These are phyloP conservation scores for Drosophila anomelani DNA, from an alignment of 2,888 invertebrate species.

Conservation along the genomic window DNA sequence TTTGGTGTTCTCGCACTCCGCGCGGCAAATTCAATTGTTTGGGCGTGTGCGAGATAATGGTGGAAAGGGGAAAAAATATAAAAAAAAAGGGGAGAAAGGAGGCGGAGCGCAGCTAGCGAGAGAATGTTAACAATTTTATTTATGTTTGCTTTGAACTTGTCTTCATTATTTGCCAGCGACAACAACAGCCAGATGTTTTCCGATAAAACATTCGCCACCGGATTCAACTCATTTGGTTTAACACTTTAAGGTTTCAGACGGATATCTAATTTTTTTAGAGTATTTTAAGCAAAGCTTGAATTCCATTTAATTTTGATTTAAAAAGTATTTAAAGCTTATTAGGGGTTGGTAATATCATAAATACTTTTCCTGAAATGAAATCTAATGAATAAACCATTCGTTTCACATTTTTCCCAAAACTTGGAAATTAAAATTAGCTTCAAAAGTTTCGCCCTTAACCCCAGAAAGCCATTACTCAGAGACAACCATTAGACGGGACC, in stretches of 20 bases:
- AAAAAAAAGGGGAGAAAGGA: conserved; percentile 6
- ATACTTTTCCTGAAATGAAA: not conserved
- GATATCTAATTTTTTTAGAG: too few species aligned
- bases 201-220: conserved; percentile 7
- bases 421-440: conserved; percentile 61
- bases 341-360: not conserved
- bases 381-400: conserved; percentile 5
- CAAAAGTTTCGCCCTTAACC: conserved; percentile 43
- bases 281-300: too few species aligned
- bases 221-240: conserved; percentile 11
- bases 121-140: conserved; percentile 80
- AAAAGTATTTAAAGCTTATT: not conserved
- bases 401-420: not conserved
- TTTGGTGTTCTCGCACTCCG: conserved; percentile 23
- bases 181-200: conserved; percentile 29
- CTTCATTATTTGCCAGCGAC: conserved; percentile 69
- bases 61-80: not conserved
- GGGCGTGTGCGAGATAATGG: conserved; percentile 58
- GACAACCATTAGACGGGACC: conserved; percentile 50
- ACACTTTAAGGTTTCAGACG: conserved; percentile 34
- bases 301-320: not conserved
- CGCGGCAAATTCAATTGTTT: conserved; percentile 70
- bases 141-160: conserved; percentile 78
- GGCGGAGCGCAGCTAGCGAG: conserved; percentile 37
- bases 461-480: conserved; percentile 19